Evolutionary conservation across 2,797 vertebrate genomes (phyloP).

Genomic region (Pseudocheirus occidentalis): DNA sequence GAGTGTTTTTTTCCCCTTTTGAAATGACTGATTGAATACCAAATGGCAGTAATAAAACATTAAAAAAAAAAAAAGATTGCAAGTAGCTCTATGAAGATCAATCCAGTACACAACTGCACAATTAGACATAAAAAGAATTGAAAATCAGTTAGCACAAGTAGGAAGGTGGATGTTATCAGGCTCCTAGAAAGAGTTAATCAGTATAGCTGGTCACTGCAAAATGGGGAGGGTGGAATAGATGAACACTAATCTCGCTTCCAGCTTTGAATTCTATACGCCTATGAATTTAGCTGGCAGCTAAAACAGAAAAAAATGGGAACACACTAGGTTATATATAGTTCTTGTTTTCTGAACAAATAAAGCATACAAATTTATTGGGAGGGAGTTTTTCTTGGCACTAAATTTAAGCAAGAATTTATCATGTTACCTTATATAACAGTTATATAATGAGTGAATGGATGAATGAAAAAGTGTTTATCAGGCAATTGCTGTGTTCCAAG

Average conservation of each 20-base stretch:
- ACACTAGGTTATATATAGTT: background rate
- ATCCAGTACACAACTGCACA: background rate
- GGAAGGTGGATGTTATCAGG: background rate
- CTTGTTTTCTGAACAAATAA: background rate
- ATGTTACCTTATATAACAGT: constrained; percentile 4
- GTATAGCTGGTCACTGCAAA: background rate
- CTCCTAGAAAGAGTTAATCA: background rate
- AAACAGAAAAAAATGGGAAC: background rate
- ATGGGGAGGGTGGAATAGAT: background rate
- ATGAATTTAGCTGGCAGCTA: background rate
- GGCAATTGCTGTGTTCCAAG: background rate
- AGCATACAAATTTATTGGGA: background rate
- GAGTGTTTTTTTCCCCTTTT: background rate
- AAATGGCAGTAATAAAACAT: background rate
- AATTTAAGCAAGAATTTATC: background rate
- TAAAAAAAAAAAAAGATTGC: background rate
- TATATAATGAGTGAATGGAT: background rate
- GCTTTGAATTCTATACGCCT: background rate
- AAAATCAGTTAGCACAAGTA: background rate
- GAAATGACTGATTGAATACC: background rate
- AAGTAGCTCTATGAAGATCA: background rate
- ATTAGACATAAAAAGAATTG: background rate
- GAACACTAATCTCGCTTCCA: background rate
- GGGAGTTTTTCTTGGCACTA: background rate
- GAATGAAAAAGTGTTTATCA: background rate